phyloP scores from a whole-genome alignment of 2,888 invertebrate species.

The Drosophila aldrichi region DNA sequence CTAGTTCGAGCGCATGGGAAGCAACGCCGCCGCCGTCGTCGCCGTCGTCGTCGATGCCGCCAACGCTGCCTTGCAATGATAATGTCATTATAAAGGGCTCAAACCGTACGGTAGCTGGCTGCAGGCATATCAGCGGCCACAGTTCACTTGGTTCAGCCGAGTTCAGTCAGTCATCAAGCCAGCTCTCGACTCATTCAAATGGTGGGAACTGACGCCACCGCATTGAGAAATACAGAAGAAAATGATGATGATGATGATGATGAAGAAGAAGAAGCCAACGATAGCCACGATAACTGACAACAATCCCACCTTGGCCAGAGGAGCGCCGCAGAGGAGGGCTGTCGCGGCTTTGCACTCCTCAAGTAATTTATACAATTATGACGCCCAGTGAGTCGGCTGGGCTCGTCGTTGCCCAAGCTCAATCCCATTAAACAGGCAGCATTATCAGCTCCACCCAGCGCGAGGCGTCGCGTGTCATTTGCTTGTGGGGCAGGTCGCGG shows the following conservation, averaged over 20 bases:
- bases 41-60: not conserved
- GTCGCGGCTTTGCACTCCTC: conserved; percentile 41
- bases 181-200: conserved; percentile 58
- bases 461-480: conserved; percentile 63
- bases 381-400: conserved; percentile 38
- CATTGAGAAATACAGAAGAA: conserved; percentile 44
- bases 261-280: conserved; percentile 31
- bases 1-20: conserved; percentile 69
- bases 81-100: conserved; percentile 69
- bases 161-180: conserved; percentile 55
- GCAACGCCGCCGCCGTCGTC: conserved; percentile 11
- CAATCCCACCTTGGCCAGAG: conserved; percentile 45
- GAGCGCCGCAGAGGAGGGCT: not conserved
- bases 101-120: conserved; percentile 61
- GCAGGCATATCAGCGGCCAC: conserved; percentile 50
- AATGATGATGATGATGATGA: too few species aligned
- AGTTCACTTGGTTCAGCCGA: conserved; percentile 44
- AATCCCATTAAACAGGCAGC: conserved; percentile 59
- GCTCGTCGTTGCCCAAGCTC: conserved; percentile 55
- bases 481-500: conserved; percentile 76
- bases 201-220: conserved; percentile 58
- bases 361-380: conserved; percentile 77
- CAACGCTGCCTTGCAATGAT: conserved; percentile 60
- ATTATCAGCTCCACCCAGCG: conserved; percentile 23
- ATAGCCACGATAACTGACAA: conserved; percentile 20